Base-by-base conservation (phyloP, 2,888 invertebrate genomes). In the Sphaerophoria rueppellii region DNA sequence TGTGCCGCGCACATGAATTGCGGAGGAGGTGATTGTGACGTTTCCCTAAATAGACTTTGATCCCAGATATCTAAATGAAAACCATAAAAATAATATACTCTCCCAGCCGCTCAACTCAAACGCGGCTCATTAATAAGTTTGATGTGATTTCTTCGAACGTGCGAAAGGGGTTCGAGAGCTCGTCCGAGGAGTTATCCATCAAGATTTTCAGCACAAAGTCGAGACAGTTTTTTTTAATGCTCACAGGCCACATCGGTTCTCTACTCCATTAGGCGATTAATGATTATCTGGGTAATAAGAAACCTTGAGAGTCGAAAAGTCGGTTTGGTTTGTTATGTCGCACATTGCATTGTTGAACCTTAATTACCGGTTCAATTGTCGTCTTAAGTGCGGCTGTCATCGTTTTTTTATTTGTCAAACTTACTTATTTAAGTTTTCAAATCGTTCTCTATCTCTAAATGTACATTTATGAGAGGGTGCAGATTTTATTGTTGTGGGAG, bases 371-470 rank as follows among this genome's bases (percentile, higher is more conserved):
- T 82, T 74, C 57, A 37, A 78, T 52, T 73, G 78, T 48, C 54
- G 76, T 50, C 55, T 61, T 60, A 52, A 73, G 78, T 70, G 69
- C 61, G 75, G 76, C 80, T 85, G 83, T 83, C 82, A 83, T 83
- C 83, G 76, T 72, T 63, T 37, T 71, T 75, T 50, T 67, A 54
- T 40, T 43, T 67, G 67, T 67, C 67, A 24, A 67, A 54, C 40
- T 67, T 50, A 67, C 54, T 60, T 24, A 46, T 24, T 50, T 50
- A 70, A 63, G 46, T 54, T 14, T 34, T 9, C 11, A 12, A 43
- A 4, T 43, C 43, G 9, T 43, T 43, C 43, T 43, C 43, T 3
- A 43, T 43, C 24, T 24, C 24, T 1, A 24, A 24, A 24, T 24
- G 24, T 24, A 24, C 24, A 43, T 7, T 43, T 70, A 54, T 58